Evolutionary conservation across 2,113 vertebrate genomes (phyloP).

Genomic region (Dasypus novemcinctus): DNA sequence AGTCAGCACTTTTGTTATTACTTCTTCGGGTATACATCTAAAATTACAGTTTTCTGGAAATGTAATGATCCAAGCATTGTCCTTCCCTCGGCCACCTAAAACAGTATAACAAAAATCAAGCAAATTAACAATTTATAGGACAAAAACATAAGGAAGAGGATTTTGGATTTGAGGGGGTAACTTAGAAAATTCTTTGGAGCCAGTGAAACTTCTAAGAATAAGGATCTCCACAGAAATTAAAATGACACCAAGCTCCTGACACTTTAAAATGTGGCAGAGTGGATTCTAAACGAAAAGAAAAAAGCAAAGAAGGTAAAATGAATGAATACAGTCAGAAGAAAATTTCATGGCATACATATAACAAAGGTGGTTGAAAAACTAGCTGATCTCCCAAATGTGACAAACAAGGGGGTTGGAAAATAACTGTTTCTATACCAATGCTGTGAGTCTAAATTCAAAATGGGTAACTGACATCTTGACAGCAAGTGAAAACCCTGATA

Average conservation of each 20-base stretch:
- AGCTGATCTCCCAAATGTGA: neutral
- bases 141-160: neutral
- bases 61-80: constrained; percentile 95
- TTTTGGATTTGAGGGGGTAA: neutral
- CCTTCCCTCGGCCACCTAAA: constrained; percentile 93
- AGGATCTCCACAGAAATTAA: constrained; percentile 26
- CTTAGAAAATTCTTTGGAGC: neutral
- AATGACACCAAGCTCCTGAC: neutral
- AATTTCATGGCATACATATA: neutral
- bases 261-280: neutral
- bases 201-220: constrained; percentile 11
- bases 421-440: neutral
- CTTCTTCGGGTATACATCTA: constrained; percentile 91
- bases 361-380: constrained; percentile 30
- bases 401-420: neutral
- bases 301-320: neutral
- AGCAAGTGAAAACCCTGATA: neutral
- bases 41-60: constrained; percentile 94
- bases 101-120: constrained; percentile 19
- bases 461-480: neutral
- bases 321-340: neutral
- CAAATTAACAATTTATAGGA: neutral
- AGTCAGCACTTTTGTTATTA: constrained; percentile 89
- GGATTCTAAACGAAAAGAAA: neutral
- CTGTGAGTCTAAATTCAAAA: constrained; percentile 22